A percentile compares a stretch with the other conserved stretches of the same genome.
Evolutionary conservation across 2,113 vertebrate species (phyloP).

Genomic region (pig (Sus scrofa)): T2T-Sscrofa CM000814.6:71984001-71984500

Average conservation of each 20-base stretch:
- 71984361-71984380: not conserved
- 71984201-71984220: not conserved
- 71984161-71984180: not conserved
- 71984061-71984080: not conserved
- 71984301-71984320: too few species aligned
- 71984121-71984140: not conserved
- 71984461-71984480: not conserved
- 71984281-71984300: too few species aligned
- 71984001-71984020: not conserved
- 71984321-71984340: too few species aligned
- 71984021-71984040: not conserved
- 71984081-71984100: not conserved
- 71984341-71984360: not conserved
- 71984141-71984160: not conserved
- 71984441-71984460: not conserved
- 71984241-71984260: not conserved
- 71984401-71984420: not conserved
- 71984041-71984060: not conserved
- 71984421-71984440: not conserved
- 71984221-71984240: not conserved
- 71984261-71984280: too few species aligned
- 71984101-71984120: not conserved
- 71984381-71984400: not conserved
- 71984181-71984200: not conserved
- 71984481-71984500: not conserved